Evolutionary conservation across 2,888 invertebrate genomes (phyloP), one percentile per base, ranked within the genome.

Genomic region (Yponomeuta malinellus): DNA sequence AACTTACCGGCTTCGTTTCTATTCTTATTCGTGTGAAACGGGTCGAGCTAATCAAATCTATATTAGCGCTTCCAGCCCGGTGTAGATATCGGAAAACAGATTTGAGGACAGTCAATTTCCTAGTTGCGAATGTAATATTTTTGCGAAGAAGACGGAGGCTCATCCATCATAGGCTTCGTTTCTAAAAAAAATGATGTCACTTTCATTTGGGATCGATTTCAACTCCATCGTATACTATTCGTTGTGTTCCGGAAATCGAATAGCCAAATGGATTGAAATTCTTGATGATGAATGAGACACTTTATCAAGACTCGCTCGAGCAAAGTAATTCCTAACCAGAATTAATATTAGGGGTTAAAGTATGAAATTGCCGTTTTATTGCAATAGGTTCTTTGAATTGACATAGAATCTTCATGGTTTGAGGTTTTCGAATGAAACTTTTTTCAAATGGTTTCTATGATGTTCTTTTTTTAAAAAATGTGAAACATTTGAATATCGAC

Each of bases 51-150:
- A 59, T 59, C 52, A 12, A 59, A 59, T 59, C 52, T 15, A 12
- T 59, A 59, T 59, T 59, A 15, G 15, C 15, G 15, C 9, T 59
- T 59, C 15, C 12, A 59, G 52, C 52, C 52, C 3, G 65, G 29
- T 12, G 31, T 10, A 31, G 33, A 12, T 65, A 65, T 65, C 65
- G 65, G 31, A 65, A 65, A 65, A 31, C 65, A 33, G 65, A 65
- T 65, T 33, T 31, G 9, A 33, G 33, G 52, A 65, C 31, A 65
- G 29, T 65, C 63, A 29, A 65, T 65, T 65, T 29, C 65, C 65
- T 65, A 29, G 29, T 31, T 3, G 33, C 65, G 65, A 65, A 29
- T 9, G 63, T 63, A 63, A 63, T 63, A n/a, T n/a, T 29, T 43
- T 8, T 43, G 43, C 43, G 4, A 12, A 59, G 12, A 15, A 59